Evolutionary conservation across 2,888 invertebrate species (phyloP).

Genomic region (Clanis bilineata): DNA sequence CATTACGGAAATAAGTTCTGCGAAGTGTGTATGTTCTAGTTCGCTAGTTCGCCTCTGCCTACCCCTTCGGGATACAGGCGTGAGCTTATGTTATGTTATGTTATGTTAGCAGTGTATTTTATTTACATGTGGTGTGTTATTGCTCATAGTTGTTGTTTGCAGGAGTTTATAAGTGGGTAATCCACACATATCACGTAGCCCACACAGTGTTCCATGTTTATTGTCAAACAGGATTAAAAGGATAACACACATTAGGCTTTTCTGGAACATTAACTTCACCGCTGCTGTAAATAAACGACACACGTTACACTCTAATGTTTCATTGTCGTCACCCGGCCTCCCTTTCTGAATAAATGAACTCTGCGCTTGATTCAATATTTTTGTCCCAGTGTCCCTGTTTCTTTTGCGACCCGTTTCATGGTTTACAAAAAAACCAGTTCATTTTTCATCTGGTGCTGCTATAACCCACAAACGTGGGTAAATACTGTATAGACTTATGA

Average conservation of each 20-base stretch:
- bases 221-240: conserved; percentile 64
- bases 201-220: conserved; percentile 52
- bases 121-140: not conserved
- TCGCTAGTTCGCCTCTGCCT: too few species aligned
- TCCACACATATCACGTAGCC: conserved; percentile 47
- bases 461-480: too few species aligned
- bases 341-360: conserved; percentile 39
- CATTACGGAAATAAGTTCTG: too few species aligned
- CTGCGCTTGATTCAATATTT: conserved; percentile 36
- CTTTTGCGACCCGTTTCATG: conserved; percentile 35
- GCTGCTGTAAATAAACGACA: conserved; percentile 55
- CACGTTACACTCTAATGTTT: conserved; percentile 57
- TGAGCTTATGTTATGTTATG: too few species aligned
- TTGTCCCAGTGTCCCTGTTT: conserved; percentile 19
- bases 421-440: not conserved
- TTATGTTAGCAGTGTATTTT: too few species aligned
- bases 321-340: conserved; percentile 50
- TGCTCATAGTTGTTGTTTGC: not conserved
- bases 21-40: too few species aligned
- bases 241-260: conserved; percentile 60
- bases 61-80: too few species aligned
- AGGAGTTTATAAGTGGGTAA: conserved; percentile 46
- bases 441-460: not conserved
- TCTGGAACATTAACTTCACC: conserved; percentile 63
- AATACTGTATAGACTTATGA: too few species aligned